Base-by-base conservation (phyloP, 2,888 invertebrate genomes). In the Andrena flavipes region DNA sequence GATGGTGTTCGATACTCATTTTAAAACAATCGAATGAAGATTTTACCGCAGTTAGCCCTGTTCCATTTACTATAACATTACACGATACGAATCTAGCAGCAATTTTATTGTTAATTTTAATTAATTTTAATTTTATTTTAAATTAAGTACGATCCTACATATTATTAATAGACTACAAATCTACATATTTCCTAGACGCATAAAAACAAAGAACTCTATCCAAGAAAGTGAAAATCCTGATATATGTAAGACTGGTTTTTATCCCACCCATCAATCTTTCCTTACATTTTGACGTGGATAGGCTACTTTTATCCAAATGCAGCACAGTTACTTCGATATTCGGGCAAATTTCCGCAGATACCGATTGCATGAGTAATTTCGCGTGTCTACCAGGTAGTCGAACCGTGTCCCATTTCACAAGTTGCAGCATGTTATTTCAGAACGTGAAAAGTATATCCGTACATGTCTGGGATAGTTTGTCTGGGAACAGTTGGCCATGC, bases 381-480 rank as follows among this genome's bases (percentile, higher is more conserved):
- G 5, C 26, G 35, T 42, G 10, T 54, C 64, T 62, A 30, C 51
- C 51, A 13, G 20, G 26, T n/a, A 48, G 49, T 20, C 49, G 29
- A 69, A 72, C 26, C 13, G 42, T 42, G 42, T 16, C 5, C 42
- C 42, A 42, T 42, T 42, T 42, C 42, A 13, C 13, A 42, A 42
- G 42, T 42, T 30, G 20, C 20, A n/a, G 56, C n/a, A 2, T 30
- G 48, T 26, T 33, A 33, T 76, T 71, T 62, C 62, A n/a, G 20
- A 67, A 42, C 8, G 16, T n/a, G 33, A 33, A 23, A 56, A 72
- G 10, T 71, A 30, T 67, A 42, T 54, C 1, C 30, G 23, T 26
- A 62, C 8, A 16, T 20, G 82, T 63, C 71, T 63, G 49, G 42
- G 71, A 78, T 82, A 59, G 29, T 6, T 76, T 51, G 68, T 23